Base-by-base conservation (phyloP, 2,888 invertebrate genomes). In the Ennomos fuscantarius region DNA sequence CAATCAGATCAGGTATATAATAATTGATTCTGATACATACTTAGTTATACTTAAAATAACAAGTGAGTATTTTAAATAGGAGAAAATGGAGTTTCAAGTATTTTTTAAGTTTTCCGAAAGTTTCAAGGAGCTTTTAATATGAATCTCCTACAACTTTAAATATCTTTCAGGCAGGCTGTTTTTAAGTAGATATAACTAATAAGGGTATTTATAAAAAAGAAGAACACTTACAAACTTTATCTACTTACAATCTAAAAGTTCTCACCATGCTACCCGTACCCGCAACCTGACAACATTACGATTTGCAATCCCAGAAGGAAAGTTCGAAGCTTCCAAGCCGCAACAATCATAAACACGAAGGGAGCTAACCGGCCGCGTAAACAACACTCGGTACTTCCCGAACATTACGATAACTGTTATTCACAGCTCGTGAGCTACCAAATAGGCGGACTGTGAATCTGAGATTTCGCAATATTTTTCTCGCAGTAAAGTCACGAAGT, bases 391-490 rank as follows among this genome's bases (percentile, higher is more conserved):
- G 13, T 76, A 78, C 77, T 79, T 78, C 74, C 72, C 72, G 73
- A 74, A 75, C 75, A 78, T 82, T 81, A 82, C 81, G 78, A 81
- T 82, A 83, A 84, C 84, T 78, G 86, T 84, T 83, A 86, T 80
- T 81, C 79, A 71, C 76, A 74, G 75, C 78, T 82, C 86, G 86
- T 86, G 84, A 82, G 78, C 84, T 80, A 81, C 84, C 86, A 86
- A 87, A 85, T 81, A 84, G 82, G 82, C 78, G 76, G 74, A 62
- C 70, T 71, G 74, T 72, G 72, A 69, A 64, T 68, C 42, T 54
- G 63, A 68, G 66, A 70, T 82, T 83, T 83, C 75, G 81, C 75
- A 87, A 84, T 78, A 82, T 80, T 83, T 82, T 82, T 81, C 81
- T 78, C 76, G 73, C 70, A 70, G 70, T 72, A 64, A 63, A 81